Evolutionary conservation across 2,113 vertebrate genomes (phyloP), one percentile per base, ranked within the genome.

Genomic region (Coracopsis vasa): DNA sequence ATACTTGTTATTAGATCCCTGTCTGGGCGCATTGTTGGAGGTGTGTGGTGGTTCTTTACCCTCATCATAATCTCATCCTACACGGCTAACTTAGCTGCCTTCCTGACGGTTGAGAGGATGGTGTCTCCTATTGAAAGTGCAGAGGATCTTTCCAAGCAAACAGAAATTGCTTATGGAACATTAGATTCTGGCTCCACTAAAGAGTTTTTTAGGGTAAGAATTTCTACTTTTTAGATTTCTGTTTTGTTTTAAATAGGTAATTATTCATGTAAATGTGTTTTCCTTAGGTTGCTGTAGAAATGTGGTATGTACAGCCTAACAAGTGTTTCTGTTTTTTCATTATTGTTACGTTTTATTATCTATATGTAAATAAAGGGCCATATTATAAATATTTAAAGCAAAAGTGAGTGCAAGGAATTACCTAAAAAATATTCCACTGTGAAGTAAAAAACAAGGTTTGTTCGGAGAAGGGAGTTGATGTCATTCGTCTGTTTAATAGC

Each of bases 1-100:
- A 97, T 98, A 95, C 97, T 98, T 98, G 95, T 98, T 92, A 96
- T 97, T 96, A 99, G 99, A 98, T 99, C 99, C 97, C 98, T 99
- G 96, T 99, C 99, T 95, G 99, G 99, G 74, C 99, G 99, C 92
- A 99, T 99, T 97, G 99, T 99, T 96, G 99, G 99, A 94, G 99
- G 99, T 80, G 99, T 99, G 85, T 99, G 99, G 99, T 99, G 99
- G 99, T 99, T 99, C 98, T 99, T 99, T 98, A 99, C 99, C 97
- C 98, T 99, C 96, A 99, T 99, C 98, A 99, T 99, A 98, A 99
- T 99, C 98, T 99, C 99, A 94, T 99, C 99, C 97, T 99, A 99
- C 99, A 99, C 99, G 98, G 99, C 99, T 97, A 99, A 99, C 98
- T 98, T 99, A 98, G 99, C 99, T 98, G 99, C 99, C 96, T 99